Evolutionary conservation across 2,888 invertebrate species (phyloP).

Genomic region (Melanotus villosus): DNA sequence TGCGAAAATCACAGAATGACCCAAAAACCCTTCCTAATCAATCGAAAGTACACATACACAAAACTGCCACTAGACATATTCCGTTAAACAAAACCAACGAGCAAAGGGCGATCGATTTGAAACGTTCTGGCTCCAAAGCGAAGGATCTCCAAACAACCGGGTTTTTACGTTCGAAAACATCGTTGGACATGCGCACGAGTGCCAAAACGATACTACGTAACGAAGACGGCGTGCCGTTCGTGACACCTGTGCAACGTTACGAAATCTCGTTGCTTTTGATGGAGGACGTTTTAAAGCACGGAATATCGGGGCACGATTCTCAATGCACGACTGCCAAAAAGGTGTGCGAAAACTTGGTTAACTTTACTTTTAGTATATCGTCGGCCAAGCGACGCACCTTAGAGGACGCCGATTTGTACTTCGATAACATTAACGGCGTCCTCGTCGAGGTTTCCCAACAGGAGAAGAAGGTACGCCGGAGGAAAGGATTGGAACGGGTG

Average conservation of each 20-base stretch:
- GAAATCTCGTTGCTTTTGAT: constrained; percentile 81
- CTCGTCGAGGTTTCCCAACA: constrained; percentile 74
- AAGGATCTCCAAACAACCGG: constrained; percentile 35
- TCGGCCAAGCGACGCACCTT: constrained; percentile 86
- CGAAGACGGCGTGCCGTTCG: constrained; percentile 74
- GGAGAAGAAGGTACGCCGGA: constrained; percentile 78
- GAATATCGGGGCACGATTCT: constrained; percentile 70
- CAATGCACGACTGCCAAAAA: constrained; percentile 75
- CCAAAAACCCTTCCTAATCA: constrained; percentile 5
- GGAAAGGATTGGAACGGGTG: constrained; percentile 81
- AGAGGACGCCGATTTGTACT: constrained; percentile 86
- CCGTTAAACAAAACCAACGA: constrained; percentile 36
- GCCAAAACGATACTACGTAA: constrained; percentile 67
- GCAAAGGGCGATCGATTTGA: constrained; percentile 24
- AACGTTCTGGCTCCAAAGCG: not conserved
- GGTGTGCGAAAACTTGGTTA: constrained; percentile 80
- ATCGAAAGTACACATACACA: constrained; percentile 11
- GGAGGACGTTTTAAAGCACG: constrained; percentile 80
- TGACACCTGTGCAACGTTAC: constrained; percentile 83
- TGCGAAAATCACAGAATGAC: not conserved
- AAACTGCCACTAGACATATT: constrained; percentile 24
- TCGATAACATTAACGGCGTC: constrained; percentile 71
- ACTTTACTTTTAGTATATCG: constrained; percentile 85
- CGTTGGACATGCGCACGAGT: constrained; percentile 61
- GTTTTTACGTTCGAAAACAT: constrained; percentile 67